phyloP scores from a whole-genome alignment of 2,113 vertebrate genomes.

The Notarius quadriscutis region DNA sequence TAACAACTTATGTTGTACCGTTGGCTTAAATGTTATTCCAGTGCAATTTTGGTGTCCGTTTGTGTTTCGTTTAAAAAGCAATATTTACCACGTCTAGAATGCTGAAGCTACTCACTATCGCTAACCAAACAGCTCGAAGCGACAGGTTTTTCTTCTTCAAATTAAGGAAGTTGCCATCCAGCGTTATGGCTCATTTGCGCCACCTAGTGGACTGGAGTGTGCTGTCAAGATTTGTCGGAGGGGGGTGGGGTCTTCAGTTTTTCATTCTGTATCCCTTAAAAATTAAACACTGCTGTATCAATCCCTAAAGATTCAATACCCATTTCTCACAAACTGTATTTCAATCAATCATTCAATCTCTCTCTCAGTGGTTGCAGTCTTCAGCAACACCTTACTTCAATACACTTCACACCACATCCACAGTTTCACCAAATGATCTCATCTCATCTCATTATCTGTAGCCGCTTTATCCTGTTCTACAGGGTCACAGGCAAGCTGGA shows the following conservation, averaged over 20 bases:
- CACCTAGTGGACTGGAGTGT: neutral
- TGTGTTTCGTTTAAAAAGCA: neutral
- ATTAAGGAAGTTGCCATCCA: neutral
- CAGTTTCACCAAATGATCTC: neutral
- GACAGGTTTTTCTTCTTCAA: neutral
- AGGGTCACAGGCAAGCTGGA: no score
- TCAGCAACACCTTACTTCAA: no score
- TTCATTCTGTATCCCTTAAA: neutral
- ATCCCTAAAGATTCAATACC: neutral
- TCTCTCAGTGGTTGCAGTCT: neutral
- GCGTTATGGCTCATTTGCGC: neutral
- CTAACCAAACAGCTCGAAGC: no score
- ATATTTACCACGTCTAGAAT: neutral
- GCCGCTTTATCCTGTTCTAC: no score
- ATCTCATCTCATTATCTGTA: no score
- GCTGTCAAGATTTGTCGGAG: neutral
- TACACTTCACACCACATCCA: neutral
- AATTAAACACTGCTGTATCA: neutral
- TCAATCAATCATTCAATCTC: neutral
- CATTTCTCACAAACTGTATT: neutral
- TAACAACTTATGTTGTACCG: neutral
- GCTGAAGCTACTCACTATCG: neutral
- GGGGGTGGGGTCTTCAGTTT: no score
- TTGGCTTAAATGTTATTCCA: neutral
- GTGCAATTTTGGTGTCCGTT: neutral